A percentile compares a stretch with the other conserved stretches of the same genome.
Conservation (phyloP, 2,113 vertebrate genomes). For the Rhynchomys soricoides region DNA sequence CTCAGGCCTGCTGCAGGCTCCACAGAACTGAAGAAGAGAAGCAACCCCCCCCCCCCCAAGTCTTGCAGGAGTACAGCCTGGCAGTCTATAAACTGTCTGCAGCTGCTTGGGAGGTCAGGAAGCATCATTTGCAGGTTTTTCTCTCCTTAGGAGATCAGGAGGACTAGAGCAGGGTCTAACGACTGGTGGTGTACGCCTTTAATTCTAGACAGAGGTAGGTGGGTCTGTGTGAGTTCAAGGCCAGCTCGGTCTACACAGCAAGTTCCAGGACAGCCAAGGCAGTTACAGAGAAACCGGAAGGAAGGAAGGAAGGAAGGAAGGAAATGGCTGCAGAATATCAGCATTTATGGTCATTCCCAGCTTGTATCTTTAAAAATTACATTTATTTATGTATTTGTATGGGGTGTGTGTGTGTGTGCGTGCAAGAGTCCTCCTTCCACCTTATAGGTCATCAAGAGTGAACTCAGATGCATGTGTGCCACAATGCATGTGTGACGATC, state of each 20-base stretch:
- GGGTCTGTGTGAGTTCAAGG: too few species aligned
- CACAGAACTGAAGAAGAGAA: neutral
- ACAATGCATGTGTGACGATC: too few species aligned
- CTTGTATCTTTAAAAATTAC: neutral
- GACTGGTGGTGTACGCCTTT: neutral
- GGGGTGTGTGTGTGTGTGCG: neutral
- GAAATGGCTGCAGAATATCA: neutral
- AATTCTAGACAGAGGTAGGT: too few species aligned
- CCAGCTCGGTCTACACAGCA: too few species aligned
- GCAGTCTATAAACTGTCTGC: neutral
- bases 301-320: too few species aligned
- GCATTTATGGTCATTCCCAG: neutral
- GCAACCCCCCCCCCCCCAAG: neutral
- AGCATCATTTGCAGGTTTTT: too few species aligned
- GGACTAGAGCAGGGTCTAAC: neutral
- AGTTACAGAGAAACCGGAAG: too few species aligned
- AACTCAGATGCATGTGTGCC: neutral
- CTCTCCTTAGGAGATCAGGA: neutral
- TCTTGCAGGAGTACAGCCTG: neutral
- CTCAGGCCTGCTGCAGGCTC: neutral
- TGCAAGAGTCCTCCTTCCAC: neutral
- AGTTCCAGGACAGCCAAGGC: too few species aligned
- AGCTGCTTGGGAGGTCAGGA: neutral
- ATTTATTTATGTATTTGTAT: neutral
- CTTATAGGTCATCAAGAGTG: neutral